Base-by-base conservation (phyloP, 2,113 vertebrate genomes). In the Mastomys natalensis region DNA sequence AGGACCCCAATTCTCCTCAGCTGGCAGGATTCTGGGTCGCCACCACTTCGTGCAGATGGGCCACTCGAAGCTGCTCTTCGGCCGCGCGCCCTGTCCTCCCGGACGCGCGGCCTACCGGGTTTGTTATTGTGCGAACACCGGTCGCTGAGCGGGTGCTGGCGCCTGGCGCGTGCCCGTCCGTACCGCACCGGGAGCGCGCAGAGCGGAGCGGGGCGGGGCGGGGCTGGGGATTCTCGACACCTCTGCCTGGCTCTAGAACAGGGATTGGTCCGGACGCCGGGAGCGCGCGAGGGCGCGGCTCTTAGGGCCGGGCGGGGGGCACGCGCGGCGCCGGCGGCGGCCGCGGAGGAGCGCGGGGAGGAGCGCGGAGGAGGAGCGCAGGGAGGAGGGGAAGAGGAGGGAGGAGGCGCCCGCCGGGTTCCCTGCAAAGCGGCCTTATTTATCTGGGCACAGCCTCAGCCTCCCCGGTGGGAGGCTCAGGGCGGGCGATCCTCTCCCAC, bases 361-460 rank as follows among this genome's bases (percentile, higher is more conserved):
- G 95, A 94, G 94, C 94, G 94, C 43, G 80, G 96, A 87, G 96
- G 96, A 96, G 96, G 95, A 92, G 94, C 95, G 85, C 89, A 10
- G 97, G 96, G 95, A 97, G 96, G 97, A 93, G 97, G 96, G 90
- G 73, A 53, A 93, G 70, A 84, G 96, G 90, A 87, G 95, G 95
- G 94, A 95, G 97, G 95, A 96, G 89, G 91, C 34, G 58, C 95
- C 78, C 89, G 80, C 94, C 85, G 3, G 66, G 90, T 91, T 97
- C 95, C 93, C 97, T 87, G 97, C 96, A 96, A 88, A 95, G 95
- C 95, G 97, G 97, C 97, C 97, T 94, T 96, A 96, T 97, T 96
- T 97, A 97, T 96, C 93, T 76, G 80, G 94, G 93, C 88, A 93
- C 88, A 90, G 82, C 94, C 95, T 89, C 93, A 64, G 93, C 93